Conservation (phyloP, 2,797 vertebrate species). For the Ptychobarbus kaznakovi region DNA sequence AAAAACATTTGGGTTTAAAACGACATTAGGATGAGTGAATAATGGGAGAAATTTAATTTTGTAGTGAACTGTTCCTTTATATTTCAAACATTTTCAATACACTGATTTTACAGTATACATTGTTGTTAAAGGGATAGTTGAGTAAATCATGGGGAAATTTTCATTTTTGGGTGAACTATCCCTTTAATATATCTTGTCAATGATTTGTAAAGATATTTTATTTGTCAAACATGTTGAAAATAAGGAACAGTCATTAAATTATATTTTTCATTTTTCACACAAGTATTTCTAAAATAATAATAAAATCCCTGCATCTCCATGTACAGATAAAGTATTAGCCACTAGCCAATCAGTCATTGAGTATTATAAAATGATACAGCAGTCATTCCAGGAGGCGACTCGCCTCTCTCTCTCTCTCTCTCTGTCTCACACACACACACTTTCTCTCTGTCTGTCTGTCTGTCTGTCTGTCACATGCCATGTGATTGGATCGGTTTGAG, state of each 20-base stretch:
- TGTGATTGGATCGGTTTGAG: conserved; percentile 29
- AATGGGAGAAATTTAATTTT: neutral
- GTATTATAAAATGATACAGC: neutral
- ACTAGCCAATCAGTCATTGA: neutral
- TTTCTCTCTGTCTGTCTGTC: neutral
- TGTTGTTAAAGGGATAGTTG: neutral
- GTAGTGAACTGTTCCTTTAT: neutral
- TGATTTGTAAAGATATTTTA: neutral
- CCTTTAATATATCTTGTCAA: neutral
- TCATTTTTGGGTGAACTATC: neutral
- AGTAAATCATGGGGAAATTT: neutral
- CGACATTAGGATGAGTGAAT: neutral
- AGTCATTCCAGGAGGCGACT: neutral
- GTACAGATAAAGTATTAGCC: neutral
- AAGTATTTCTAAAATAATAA: neutral
- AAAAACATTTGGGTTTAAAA: neutral
- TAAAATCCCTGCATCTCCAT: neutral
- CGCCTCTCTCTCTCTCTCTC: neutral
- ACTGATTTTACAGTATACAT: neutral
- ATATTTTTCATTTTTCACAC: neutral
- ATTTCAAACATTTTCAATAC: neutral
- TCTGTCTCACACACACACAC: neutral
- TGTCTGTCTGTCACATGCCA: conserved; percentile 8
- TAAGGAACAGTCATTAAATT: too few species aligned
- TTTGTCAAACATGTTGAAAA: neutral